These are phyloP conservation scores for Chrysopa pallens DNA, from an alignment of 1,140 invertebrate genomes.

Conservation along the genomic window DNA sequence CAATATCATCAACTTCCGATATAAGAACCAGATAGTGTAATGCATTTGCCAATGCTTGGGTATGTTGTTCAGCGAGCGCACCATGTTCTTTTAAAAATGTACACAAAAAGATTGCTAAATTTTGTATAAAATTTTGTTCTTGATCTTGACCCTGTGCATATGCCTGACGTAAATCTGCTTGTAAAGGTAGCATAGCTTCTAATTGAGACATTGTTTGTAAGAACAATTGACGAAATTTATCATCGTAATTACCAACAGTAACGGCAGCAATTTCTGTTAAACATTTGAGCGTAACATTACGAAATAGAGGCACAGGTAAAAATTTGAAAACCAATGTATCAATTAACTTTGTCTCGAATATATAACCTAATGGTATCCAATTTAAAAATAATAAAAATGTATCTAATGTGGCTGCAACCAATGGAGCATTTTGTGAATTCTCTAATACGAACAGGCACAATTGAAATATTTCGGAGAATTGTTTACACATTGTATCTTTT, in stretches of 20 bases:
- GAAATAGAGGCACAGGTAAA: slow-evolving; percentile 91
- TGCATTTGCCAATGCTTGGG: slow-evolving; percentile 57
- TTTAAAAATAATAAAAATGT: slow-evolving; percentile 94
- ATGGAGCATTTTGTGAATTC: slow-evolving; percentile 87
- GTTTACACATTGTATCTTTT: slow-evolving; percentile 99
- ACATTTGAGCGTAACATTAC: slow-evolving; percentile 96
- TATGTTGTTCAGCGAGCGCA: slow-evolving; percentile 64
- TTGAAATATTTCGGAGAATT: slow-evolving; percentile 96
- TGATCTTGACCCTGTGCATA: slow-evolving; percentile 86
- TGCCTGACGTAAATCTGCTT: slow-evolving; percentile 83
- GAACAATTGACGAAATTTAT: slow-evolving; percentile 78
- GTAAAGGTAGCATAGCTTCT: slow-evolving; percentile 76
- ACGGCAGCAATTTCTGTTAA: slow-evolving; percentile 94
- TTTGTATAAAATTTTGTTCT: slow-evolving; percentile 98
- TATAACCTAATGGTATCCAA: slow-evolving; percentile 99
- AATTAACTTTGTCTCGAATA: slow-evolving; percentile 97
- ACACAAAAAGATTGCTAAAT: slow-evolving; percentile 92
- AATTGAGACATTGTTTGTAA: slow-evolving; percentile 81
- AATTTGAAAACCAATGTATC: slow-evolving; percentile 93
- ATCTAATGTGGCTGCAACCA: slow-evolving; percentile 87
- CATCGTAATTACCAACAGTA: slow-evolving; percentile 72
- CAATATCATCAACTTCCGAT: slow-evolving; percentile 97
- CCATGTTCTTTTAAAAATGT: slow-evolving; percentile 95
- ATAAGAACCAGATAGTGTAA: slow-evolving; percentile 90
- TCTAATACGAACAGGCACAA: slow-evolving; percentile 97